Percentiles rank a stretch among this genome's conserved stretches.
phyloP scores from a whole-genome alignment of 2,888 invertebrate genomes.

The Volucella inanis region DNA sequence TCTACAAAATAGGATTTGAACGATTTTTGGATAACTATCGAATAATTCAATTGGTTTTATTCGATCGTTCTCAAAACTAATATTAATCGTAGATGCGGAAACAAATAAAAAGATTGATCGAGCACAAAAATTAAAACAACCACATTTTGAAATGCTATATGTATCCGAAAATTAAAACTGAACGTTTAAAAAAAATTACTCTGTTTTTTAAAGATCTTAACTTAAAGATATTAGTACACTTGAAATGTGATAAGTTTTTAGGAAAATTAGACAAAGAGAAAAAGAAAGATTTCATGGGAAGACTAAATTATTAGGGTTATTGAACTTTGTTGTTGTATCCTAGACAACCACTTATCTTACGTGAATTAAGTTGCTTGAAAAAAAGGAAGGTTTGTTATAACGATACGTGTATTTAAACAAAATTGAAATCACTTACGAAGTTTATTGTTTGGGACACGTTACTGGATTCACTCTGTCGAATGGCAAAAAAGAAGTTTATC shows the following conservation, averaged over 20 bases:
- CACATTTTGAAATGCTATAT: too few relatives aligned
- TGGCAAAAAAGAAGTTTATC: constrained; percentile 80
- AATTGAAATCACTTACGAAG: constrained; percentile 69
- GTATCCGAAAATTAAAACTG: too few relatives aligned
- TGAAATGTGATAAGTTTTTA: constrained; percentile 72
- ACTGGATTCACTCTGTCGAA: constrained; percentile 77
- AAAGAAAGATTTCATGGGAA: too few relatives aligned
- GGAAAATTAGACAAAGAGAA: too few relatives aligned
- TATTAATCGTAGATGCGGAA: too few relatives aligned
- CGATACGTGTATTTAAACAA: constrained; percentile 67
- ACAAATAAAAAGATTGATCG: too few relatives aligned
- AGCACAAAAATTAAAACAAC: constrained; percentile 80
- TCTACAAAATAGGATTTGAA: too few relatives aligned
- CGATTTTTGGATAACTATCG: too few relatives aligned
- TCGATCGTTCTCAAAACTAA: too few relatives aligned
- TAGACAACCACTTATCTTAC: constrained; percentile 62
- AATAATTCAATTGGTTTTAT: too few relatives aligned
- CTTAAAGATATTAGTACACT: constrained; percentile 71
- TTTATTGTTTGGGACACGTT: constrained; percentile 66
- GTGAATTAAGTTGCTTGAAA: constrained; percentile 49
- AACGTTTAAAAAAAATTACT: constrained; percentile 78
- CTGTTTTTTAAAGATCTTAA: constrained; percentile 72
- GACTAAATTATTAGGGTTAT: too few relatives aligned
- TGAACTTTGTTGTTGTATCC: constrained; percentile 67
- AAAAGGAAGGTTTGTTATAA: constrained; percentile 37